Base-by-base conservation (phyloP, 2,797 vertebrate species). In the Pogonophryne albipinna region DNA sequence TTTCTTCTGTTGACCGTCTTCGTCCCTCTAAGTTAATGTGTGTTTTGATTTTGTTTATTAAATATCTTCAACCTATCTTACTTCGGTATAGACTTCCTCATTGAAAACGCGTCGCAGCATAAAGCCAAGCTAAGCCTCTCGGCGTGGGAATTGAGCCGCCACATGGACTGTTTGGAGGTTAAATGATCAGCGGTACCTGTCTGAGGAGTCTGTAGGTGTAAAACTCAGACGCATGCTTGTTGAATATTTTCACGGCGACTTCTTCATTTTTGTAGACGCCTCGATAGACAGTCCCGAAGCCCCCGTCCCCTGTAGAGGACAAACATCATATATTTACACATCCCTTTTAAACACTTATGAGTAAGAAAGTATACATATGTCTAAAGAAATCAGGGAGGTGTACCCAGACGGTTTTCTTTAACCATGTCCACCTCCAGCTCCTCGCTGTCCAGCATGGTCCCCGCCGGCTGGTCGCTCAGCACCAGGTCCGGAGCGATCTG, bases 191-290 rank as follows among this genome's bases (percentile, higher is more conserved):
- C 10, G 9, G 9, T 1, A 93, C 98, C 93, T 99, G 98, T 97
- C 98, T 94, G 20, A 99, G 93, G 17, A 99, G 96, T 51, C 98
- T 92, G 84, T 98, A 94, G 58, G 95, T 81, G 68, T 95, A 92
- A 12, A 95, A 89, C 31, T 94, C 90, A 12, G 97, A 97, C 0
- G 96, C 97, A 15, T 99, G 97, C 58, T 97, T 99, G 93, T 98
- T 99, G 90, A 99, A 99, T 82, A 99, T 94, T 94, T 99, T 99
- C 68, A 99, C 97, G 0, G 98, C 98, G 4, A 98, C 98, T n/a
- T 99, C 97, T 91, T 99, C 96, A 14, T 97, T 96, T 87, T 91
- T 95, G 53, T 99, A 99, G 61, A 95, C 78, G 0, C 98, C 97
- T 87, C 95, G 95, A 74, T 99, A 99, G 23, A 99, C 98, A 0